phyloP scores from a whole-genome alignment of 2,797 vertebrate genomes.

The Arctocebus calabarensis region DNA sequence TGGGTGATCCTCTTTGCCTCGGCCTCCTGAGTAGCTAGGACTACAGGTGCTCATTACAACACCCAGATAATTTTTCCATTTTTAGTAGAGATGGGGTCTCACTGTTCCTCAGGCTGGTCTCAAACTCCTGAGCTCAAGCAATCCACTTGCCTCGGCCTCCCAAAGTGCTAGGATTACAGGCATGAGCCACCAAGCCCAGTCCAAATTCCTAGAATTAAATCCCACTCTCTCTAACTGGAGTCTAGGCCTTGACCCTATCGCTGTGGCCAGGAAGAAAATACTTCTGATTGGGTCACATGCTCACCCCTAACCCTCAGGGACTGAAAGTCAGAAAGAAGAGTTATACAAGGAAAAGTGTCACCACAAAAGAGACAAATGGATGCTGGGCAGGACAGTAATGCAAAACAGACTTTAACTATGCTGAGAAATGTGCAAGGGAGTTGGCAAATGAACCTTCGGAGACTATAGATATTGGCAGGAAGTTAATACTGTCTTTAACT shows the following conservation, averaged over 20 bases:
- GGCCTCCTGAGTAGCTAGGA: too few relatives aligned
- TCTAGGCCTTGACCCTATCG: background rate
- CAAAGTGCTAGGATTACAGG: too few relatives aligned
- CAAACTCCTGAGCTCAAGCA: too few relatives aligned
- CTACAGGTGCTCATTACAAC: too few relatives aligned
- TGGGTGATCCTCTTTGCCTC: too few relatives aligned
- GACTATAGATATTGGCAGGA: background rate
- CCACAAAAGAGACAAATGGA: background rate
- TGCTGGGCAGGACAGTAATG: background rate
- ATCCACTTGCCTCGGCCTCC: too few relatives aligned
- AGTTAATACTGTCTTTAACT: conserved; percentile 62
- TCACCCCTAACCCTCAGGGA: background rate
- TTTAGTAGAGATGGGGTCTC: too few relatives aligned
- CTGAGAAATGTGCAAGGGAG: background rate
- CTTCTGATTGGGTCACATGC: background rate
- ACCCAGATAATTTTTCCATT: too few relatives aligned
- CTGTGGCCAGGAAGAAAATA: background rate
- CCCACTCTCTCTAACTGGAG: background rate
- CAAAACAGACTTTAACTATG: background rate
- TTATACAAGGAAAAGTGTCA: background rate
- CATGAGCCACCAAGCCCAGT: too few relatives aligned
- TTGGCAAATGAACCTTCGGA: background rate
- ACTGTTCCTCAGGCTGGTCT: too few relatives aligned
- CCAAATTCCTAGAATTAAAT: conserved; percentile 27
- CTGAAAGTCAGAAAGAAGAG: background rate